Evolutionary conservation across 37 sponge, comb jelly and placozoan genomes (phyloP).

Genomic region (Ephydatia muelleri): DNA sequence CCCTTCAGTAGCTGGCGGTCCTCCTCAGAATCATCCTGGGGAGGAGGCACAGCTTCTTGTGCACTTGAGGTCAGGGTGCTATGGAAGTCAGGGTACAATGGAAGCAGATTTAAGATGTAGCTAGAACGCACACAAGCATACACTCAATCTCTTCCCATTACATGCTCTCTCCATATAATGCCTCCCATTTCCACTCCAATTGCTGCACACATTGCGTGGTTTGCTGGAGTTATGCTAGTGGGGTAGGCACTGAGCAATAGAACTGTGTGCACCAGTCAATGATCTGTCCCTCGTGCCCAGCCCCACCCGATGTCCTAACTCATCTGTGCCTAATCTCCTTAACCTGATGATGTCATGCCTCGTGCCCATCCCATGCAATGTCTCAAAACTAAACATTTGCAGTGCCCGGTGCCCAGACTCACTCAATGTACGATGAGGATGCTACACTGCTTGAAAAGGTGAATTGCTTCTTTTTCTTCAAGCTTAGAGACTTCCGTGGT

Average conservation of each 20-base stretch:
- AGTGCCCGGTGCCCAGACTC: background rate
- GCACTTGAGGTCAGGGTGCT: background rate
- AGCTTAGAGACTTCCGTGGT: background rate
- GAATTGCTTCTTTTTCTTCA: background rate
- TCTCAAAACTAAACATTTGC: background rate
- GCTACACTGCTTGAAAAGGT: background rate
- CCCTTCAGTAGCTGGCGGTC: background rate
- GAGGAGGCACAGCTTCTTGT: background rate
- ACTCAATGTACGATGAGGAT: background rate
- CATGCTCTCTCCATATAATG: too few relatives aligned
- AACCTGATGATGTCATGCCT: too few relatives aligned
- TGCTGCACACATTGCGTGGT: too few relatives aligned
- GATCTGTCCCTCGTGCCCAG: too few relatives aligned
- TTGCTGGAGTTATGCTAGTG: too few relatives aligned
- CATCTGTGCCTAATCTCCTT: too few relatives aligned
- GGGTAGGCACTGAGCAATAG: too few relatives aligned
- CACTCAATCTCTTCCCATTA: background rate
- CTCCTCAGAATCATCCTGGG: background rate
- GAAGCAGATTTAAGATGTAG: background rate
- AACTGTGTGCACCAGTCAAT: too few relatives aligned
- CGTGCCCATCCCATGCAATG: too few relatives aligned
- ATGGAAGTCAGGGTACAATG: too few relatives aligned
- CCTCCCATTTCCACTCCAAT: too few relatives aligned
- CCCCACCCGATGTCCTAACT: too few relatives aligned
- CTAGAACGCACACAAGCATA: background rate